Evolutionary conservation across 1,140 invertebrate species (phyloP), one percentile per base, ranked within the genome.

Genomic region (Lerema accius): DNA sequence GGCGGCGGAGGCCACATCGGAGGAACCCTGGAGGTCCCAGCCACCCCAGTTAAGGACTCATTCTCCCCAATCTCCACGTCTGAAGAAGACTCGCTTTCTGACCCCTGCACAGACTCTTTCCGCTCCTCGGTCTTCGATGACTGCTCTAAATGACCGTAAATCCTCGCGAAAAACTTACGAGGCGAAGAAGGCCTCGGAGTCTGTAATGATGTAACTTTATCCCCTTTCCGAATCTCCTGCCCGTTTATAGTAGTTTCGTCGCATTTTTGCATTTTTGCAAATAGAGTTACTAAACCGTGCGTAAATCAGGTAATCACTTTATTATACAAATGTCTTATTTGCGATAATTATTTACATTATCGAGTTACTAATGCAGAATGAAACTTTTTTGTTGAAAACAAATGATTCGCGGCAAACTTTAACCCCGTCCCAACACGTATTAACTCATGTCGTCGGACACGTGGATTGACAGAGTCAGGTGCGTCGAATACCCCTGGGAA

Each of bases 91-190:
- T 86, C 86, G 60, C 84, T 86, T 4, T 79, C 82, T 4, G 74
- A 80, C n/a, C 63, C 66, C 14, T 51, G 65, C n/a, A n/a, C n/a
- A 13, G 35, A 23, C 7, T 62, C 63, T 14, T 68, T 59, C 5
- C 14, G 10, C n/a, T 69, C 66, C 4, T 55, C 69, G 28, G 55
- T 64, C 70, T 75, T 73, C 26, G 49, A 48, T 43, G 64, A 53
- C 32, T 86, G 73, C 46, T 94, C 94, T 0, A 94, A 81, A 58
- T 94, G 92, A 0, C 94, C 94, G 53, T 94, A 95, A 9, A 95
- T 81, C 23, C 94, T 86, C 4, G 93, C 93, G 68, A 95, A 95
- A 79, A 95, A 95, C 69, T 93, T 92, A 23, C 94, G 81, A 10
- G 94, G 94, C 0, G 93, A 94, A 2, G 94, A 94, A 7, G 94